Base-by-base conservation (phyloP, 2,113 vertebrate species). In the Malurus melanocephalus region DNA sequence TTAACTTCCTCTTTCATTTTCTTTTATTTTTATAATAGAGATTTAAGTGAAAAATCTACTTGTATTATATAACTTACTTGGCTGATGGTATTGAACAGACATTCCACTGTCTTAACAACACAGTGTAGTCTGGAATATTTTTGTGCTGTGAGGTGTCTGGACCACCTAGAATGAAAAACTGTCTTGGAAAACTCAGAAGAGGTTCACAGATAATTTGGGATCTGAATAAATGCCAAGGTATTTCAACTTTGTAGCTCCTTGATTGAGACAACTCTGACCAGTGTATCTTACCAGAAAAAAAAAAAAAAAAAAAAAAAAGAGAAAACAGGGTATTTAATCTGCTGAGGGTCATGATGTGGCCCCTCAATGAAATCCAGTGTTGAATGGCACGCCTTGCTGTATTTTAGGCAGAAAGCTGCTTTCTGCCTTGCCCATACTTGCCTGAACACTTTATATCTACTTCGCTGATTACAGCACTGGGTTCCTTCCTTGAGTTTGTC, bases 251-350 rank as follows among this genome's bases (percentile, higher is more conserved):
- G 10, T 72, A 72, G 61, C 16, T 60, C 11, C 42, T 79, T 10
- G 3, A 9, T 17, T 68, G 62, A n/a, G 62, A 88, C 46, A 88
- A 32, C 43, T 62, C 27, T 32, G 51, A 30, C 26, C 24, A 43
- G 4, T n/a, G 6, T n/a, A 28, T 57, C 38, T 48, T 51, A 59
- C 85, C 4, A 57, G 24, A 3, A 71, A 15, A 67, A 85, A 48
- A 27, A 0, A 2, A 7, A 27, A 0, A 2, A 7, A 30, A 28
- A 19, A 7, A 23, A 32, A 16, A 35, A 35, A 8, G 35, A 35
- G 35, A 7, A 30, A 28, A 19, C 6, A 23, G 28, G 13, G 1
- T 53, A 69, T 66, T 59, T 42, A 35, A 32, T 74, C 56, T 72
- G 23, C 53, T 55, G 52, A 40, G 24, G 18, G 26, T 21, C 60